Conservation (phyloP, 1,140 invertebrate genomes). For the Vollenhovia emeryi region DNA sequence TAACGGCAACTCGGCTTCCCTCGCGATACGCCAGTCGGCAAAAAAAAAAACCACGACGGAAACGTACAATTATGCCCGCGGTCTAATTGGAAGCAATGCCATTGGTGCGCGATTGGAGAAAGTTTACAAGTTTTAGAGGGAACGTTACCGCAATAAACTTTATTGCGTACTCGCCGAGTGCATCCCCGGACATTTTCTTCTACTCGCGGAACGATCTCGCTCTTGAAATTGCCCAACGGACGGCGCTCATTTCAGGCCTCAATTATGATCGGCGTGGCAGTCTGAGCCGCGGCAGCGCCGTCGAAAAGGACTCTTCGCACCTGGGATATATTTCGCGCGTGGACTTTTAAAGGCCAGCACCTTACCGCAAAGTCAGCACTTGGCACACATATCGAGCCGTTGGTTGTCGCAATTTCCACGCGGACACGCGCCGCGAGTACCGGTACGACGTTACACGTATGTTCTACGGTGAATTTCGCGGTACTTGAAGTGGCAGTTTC, state of each 20-base stretch:
- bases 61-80: conserved; percentile 20
- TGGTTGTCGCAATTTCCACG: neutral
- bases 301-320: neutral
- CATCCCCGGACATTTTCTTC: neutral
- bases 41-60: conserved; percentile 26
- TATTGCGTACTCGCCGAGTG: neutral
- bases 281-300: neutral
- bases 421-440: neutral
- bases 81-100: conserved; percentile 25
- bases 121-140: neutral
- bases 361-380: neutral
- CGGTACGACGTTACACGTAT: neutral
- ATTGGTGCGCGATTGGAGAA: conserved; percentile 1
- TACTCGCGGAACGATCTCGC: neutral
- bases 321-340: neutral
- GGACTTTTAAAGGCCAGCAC: neutral
- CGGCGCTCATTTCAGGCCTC: neutral
- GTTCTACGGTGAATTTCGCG: conserved; percentile 7
- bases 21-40: neutral
- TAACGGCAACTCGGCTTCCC: conserved; percentile 12
- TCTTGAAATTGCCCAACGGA: neutral
- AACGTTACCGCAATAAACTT: neutral
- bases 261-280: neutral
- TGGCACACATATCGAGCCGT: neutral
- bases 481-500: conserved; percentile 35